A percentile compares a stretch with the other conserved stretches of the same genome.
Conservation (phyloP, 2,888 invertebrate genomes). For the Antitype chi region DNA sequence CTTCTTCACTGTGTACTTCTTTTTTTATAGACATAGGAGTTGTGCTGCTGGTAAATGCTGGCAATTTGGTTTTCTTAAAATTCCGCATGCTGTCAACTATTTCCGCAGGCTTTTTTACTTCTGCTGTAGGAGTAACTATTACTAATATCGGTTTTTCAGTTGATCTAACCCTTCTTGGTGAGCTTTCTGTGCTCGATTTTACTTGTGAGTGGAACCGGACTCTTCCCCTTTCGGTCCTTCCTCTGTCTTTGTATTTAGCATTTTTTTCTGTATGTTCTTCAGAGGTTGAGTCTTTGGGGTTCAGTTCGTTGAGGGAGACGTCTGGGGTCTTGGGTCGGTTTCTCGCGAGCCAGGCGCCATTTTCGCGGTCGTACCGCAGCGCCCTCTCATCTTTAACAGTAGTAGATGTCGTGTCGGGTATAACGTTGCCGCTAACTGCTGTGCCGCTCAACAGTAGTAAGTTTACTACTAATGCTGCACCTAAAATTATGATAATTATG, state of each 20-base stretch:
- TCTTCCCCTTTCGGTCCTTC: slow-evolving; percentile 86
- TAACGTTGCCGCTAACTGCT: slow-evolving; percentile 78
- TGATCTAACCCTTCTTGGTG: slow-evolving; percentile 73
- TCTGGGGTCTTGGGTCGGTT: slow-evolving; percentile 79
- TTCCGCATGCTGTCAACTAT: slow-evolving; percentile 84
- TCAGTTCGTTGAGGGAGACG: slow-evolving; percentile 84
- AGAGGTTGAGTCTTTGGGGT: slow-evolving; percentile 82
- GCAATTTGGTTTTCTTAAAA: slow-evolving; percentile 84
- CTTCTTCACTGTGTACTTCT: slow-evolving; percentile 72
- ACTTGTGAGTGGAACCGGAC: slow-evolving; percentile 77
- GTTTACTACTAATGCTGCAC: slow-evolving; percentile 87
- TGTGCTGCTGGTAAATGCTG: slow-evolving; percentile 72
- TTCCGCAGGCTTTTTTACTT: slow-evolving; percentile 82
- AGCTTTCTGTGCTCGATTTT: slow-evolving; percentile 78
- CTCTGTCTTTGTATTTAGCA: slow-evolving; percentile 87
- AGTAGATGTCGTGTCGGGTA: slow-evolving; percentile 80
- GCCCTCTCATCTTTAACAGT: slow-evolving; percentile 77
- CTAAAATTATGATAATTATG: slow-evolving; percentile 75
- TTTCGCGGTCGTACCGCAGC: slow-evolving; percentile 72
- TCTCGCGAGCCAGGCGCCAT: slow-evolving; percentile 75
- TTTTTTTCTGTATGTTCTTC: slow-evolving; percentile 87
- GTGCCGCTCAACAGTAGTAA: slow-evolving; percentile 86
- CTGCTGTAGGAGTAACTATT: slow-evolving; percentile 86
- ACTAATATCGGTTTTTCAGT: slow-evolving; percentile 78
- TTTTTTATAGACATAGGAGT: slow-evolving; percentile 70